Base-by-base conservation (phyloP, 2,113 vertebrate species). In the Emberiza fucata region DNA sequence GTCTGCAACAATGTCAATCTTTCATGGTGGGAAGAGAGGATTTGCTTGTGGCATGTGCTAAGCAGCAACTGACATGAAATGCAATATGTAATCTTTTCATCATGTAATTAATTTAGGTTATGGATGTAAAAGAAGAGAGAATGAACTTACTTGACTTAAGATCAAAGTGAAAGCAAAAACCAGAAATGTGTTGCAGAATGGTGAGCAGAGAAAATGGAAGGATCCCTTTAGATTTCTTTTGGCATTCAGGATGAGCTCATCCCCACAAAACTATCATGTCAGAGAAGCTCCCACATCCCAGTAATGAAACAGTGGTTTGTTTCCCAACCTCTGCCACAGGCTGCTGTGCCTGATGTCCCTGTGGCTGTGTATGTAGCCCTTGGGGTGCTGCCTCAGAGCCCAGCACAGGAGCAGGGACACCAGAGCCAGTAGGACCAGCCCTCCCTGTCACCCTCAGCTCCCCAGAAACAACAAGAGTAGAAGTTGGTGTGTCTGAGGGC, bases 141-240 rank as follows among this genome's bases (percentile, higher is more conserved):
- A 73, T 61, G 11, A 86, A 65, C 15, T 60, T 68, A 22, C 3
- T 72, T 84, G 73, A 29, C 28, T 48, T 27, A 40, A 85, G 39
- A 45, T 54, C n/a, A 2, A 92, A 69, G 47, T 81, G 57, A 90
- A 95, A 92, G 61, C 51, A 73, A 92, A 79, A 81, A 16, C 47
- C 54, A 45, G 24, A 77, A 65, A 19, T 1, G 2, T 44, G 21
- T 28, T 33, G 28, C 33, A 12, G 69, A 69, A 76, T 6, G 20
- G 18, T 1, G 4, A 88, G 47, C n/a, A 79, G 17, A 66, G 22
- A 59, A 42, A 84, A 59, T 4, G 16, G 42, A 84, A 69, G 9
- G 24, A 61, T 64, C 14, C 23, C 23, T 64, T 50, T 31, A 40
- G 29, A 22, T 56, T 47, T 69, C n/a, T 40, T 70, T 64, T 9